Percentiles rank a stretch among this genome's conserved stretches.
These are phyloP conservation scores for Leptopilina clavipes DNA, from an alignment of 1,140 invertebrate species.

Conservation along the genomic window DNA sequence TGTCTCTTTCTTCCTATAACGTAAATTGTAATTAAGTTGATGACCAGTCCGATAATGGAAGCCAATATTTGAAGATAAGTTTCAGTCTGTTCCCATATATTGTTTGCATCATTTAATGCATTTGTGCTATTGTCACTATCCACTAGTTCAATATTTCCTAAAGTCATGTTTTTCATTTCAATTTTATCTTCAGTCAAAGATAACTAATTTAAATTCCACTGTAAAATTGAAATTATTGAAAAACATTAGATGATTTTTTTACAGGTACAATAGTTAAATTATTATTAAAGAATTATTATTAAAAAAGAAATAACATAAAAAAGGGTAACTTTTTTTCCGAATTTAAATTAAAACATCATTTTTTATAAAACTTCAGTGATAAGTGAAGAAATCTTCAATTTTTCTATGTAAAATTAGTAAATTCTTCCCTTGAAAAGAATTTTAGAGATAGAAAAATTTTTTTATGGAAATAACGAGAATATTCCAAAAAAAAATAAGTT, in stretches of 20 bases:
- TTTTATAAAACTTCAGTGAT: no score
- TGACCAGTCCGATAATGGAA: background rate
- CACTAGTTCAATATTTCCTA: background rate
- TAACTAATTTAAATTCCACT: background rate
- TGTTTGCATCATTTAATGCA: background rate
- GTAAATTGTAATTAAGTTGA: background rate
- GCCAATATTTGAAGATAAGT: slow-evolving; percentile 3
- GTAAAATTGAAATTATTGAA: background rate
- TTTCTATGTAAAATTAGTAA: no score
- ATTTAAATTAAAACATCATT: no score
- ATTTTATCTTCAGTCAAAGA: background rate
- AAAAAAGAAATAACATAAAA: no score
- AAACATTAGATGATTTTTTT: no score
- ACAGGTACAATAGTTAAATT: no score
- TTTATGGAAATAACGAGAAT: background rate
- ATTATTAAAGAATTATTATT: no score
- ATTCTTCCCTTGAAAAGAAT: no score
- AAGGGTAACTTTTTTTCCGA: no score
- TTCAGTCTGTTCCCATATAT: slow-evolving; percentile 1
- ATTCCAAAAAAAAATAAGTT: background rate
- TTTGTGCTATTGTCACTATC: slow-evolving; percentile 4
- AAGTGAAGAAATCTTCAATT: no score
- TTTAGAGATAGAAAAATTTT: background rate
- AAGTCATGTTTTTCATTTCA: background rate
- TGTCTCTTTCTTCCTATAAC: slow-evolving; percentile 4